Evolutionary conservation across 2,888 invertebrate species (phyloP), one percentile per base, ranked within the genome.

Genomic region (Blomia tropicalis): DNA sequence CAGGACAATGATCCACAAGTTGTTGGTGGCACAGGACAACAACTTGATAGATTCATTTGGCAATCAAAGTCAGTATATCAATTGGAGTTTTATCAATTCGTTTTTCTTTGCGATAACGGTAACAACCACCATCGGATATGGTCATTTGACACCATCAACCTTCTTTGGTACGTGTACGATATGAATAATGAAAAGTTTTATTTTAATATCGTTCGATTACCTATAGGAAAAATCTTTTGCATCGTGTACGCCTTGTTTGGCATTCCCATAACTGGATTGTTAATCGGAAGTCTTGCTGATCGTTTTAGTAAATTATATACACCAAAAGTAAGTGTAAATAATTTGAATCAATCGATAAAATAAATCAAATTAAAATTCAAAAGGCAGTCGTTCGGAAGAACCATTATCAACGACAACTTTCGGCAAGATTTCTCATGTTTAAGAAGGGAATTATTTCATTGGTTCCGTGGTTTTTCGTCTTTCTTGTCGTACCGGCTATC

Each of bases 61-160:
- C 17, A 67, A 67, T 27, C 63, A 66, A 62, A 68, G 64, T 32
- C 64, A 63, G 60, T 62, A 29, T 29, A 66, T 63, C 81, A 80
- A 71, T 36, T 91, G 90, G 90, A 87, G 86, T 70, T 89, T 85
- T 74, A 89, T 88, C 73, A 89, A 90, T 74, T 84, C 89, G 1
- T 83, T 90, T 71, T 89, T 89, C 76, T 90, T 90, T 73, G 84
- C 88, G 3, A 84, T 90, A 70, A 90, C 89, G 19, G 87, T 89
- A 59, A 85, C 88, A 71, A 89, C 87, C 71, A 91, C 90, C 4
- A 87, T 91, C 68, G 91, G 90, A 56, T 91, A 90, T 73, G 91
- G 91, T 56, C 90, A 91, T 74, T 77, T 91, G 70, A 82, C 87
- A 0, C 90, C 91, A 0, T 84, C 85, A 0, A 86, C 86, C 31